Percentiles rank a stretch among this genome's conserved stretches.
These are phyloP conservation scores for Lepidocyrtoides sp. DNA, from an alignment of 2,888 invertebrate species.

Conservation along the genomic window DNA sequence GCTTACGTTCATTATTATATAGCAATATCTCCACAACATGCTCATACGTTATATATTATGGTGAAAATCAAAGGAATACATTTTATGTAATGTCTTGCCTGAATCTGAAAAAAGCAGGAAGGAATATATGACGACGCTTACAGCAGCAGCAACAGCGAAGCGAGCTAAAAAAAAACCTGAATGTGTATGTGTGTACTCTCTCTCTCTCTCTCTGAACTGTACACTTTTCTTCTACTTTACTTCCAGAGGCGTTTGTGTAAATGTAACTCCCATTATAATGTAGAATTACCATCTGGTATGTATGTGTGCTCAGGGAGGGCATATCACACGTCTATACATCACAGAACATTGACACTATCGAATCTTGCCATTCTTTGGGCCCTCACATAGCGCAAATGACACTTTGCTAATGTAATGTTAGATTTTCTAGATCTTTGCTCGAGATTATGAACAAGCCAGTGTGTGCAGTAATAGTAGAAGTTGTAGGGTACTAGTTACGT, in stretches of 20 bases:
- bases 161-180: slow-evolving; percentile 45
- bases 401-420: slow-evolving; percentile 85
- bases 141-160: neutral
- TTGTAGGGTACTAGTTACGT: neutral
- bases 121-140: slow-evolving; percentile 52
- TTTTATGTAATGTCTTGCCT: slow-evolving; percentile 42
- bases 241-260: slow-evolving; percentile 39
- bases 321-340: slow-evolving; percentile 85
- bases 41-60: slow-evolving; percentile 30
- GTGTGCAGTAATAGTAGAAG: neutral
- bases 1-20: slow-evolving; percentile 30
- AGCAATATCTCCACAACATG: neutral
- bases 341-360: slow-evolving; percentile 85
- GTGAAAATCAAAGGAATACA: slow-evolving; percentile 62
- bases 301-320: slow-evolving; percentile 78
- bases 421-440: slow-evolving; percentile 83
- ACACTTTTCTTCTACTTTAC: neutral
- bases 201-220: slow-evolving; percentile 38
- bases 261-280: slow-evolving; percentile 43
- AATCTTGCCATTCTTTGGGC: slow-evolving; percentile 84
- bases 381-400: slow-evolving; percentile 85
- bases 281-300: slow-evolving; percentile 72
- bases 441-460: slow-evolving; percentile 75
- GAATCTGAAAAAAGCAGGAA: slow-evolving; percentile 42
- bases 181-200: slow-evolving; percentile 47